Base-by-base conservation (phyloP, 2,888 invertebrate genomes). In the Gymnocheta viridis region DNA sequence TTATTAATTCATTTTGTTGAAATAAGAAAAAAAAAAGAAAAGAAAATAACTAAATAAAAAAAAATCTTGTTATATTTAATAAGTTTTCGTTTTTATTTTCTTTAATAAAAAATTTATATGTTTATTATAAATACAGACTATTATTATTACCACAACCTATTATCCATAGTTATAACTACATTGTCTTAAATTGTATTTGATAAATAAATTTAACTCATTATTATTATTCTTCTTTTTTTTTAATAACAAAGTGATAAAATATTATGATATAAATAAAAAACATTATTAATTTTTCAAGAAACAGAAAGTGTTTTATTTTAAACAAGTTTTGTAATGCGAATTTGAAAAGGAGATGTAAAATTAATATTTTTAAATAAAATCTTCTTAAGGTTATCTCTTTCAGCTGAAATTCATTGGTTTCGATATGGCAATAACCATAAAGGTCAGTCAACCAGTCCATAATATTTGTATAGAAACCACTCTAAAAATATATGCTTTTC, bases 181-280 rank as follows among this genome's bases (percentile, higher is more conserved):
- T 44, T 49, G 32, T 72, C 44, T 56, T 24, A 29, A 32, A 66
- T 58, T 67, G 73, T 80, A 73, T 66, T 80, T 73, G 38, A 73
- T 80, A 73, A 66, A 80, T 51, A 58, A 67, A 62, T 56, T 51
- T 56, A 64, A 79, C 47, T 51, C 58, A 69, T 60, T 49, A 74
- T 67, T 67, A 49, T 67, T 69, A 19, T 73, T 60, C n/a, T 84
- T 73, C 32, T 35, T 44, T 49, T 70, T 60, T 17, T 56, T 47
- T 32, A 47, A 83, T 83, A 76, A 83, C 82, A 82, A 83, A 82
- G 84, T 84, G 84, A 84, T 84, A 84, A 77, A 84, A 66, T 32
- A 60, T 66, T 72, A 82, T 67, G 60, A 77, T 72, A 51, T 76
- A 78, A 51, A 74, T 73, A 66, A 49, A 73, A 44, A 62, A 51